Base-by-base conservation (phyloP, 1,140 invertebrate species). In the Sycophaga agraensis region DNA sequence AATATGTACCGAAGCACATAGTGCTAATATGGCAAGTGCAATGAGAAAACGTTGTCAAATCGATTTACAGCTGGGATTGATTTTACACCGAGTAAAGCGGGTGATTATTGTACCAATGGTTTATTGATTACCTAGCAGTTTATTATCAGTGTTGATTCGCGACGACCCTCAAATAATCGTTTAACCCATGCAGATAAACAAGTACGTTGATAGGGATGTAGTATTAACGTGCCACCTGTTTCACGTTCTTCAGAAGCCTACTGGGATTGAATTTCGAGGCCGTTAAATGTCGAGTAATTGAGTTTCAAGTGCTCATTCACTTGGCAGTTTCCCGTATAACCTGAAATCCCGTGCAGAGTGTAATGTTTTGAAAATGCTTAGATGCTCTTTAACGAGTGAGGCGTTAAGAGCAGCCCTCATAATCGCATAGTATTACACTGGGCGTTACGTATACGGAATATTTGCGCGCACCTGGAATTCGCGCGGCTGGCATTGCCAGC, bases 161-260 rank as follows among this genome's bases (percentile, higher is more conserved):
- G 45, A 48, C 19, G 34, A 28, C 19, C 22, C 11, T 49, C 45
- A 34, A 58, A 58, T 58, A 48, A 58, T 49, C 43, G 55, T 48
- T 24, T 26, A 37, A 39, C 45, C 22, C 43, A 37, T 46, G 42
- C 26, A 46, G 34, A 37, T 53, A 53, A 43, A 53, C 39, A 34
- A 48, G 22, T 39, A 39, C 42, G 24, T 26, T 34, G 24, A 59
- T 50, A 24, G 37, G 8, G 21, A 50, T 16, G 24, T 26, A 50
- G 46, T 48, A 57, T 57, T 57, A 56, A 56, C 46, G 53, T 56
- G 53, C 60, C 60, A 63, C 60, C 60, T 63, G 60, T 63, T 63
- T 56, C 60, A 43, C 53, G 43, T 50, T 61, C 59, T 55, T 61
- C 50, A 55, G 34, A 53, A 61, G 59, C 59, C 59, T 48, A 46